These are phyloP conservation scores for Pseudoips prasinana DNA, from an alignment of 2,888 invertebrate species.

Conservation along the genomic window DNA sequence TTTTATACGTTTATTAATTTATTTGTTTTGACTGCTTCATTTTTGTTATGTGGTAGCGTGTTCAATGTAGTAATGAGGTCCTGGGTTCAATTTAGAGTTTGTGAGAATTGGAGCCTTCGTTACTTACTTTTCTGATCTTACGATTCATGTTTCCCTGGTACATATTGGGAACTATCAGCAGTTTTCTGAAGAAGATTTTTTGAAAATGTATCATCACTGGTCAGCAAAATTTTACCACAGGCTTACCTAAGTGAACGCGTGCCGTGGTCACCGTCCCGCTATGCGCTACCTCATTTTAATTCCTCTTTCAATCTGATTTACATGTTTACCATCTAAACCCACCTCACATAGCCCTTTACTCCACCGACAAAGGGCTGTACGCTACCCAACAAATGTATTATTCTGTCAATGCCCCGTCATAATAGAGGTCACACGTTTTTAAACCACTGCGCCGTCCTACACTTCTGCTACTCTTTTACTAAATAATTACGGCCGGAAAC, in stretches of 20 bases:
- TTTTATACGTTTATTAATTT: too few relatives aligned
- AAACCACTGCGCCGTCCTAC: constrained; percentile 41
- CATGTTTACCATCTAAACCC: constrained; percentile 13
- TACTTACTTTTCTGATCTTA: too few relatives aligned
- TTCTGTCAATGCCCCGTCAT: constrained; percentile 49
- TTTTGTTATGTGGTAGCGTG: too few relatives aligned
- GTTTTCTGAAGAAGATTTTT: too few relatives aligned
- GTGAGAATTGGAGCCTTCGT: too few relatives aligned
- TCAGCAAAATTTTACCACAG: too few relatives aligned
- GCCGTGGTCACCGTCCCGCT: neutral
- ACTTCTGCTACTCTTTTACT: constrained; percentile 44
- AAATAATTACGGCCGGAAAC: constrained; percentile 75
- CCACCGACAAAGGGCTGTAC: constrained; percentile 42
- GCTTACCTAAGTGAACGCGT: constrained; percentile 10
- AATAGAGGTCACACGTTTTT: constrained; percentile 46
- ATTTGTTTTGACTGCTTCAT: too few relatives aligned
- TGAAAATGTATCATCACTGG: too few relatives aligned
- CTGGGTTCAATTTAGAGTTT: too few relatives aligned
- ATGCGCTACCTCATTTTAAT: constrained; percentile 1
- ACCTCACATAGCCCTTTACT: constrained; percentile 21
- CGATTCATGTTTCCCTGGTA: too few relatives aligned
- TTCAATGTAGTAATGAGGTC: too few relatives aligned
- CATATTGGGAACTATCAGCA: too few relatives aligned
- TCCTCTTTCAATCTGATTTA: constrained; percentile 10
- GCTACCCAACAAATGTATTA: constrained; percentile 48